Conservation (phyloP, 35 echinoderm and acorn worm genomes). For the Apostichopus japonicus region DNA sequence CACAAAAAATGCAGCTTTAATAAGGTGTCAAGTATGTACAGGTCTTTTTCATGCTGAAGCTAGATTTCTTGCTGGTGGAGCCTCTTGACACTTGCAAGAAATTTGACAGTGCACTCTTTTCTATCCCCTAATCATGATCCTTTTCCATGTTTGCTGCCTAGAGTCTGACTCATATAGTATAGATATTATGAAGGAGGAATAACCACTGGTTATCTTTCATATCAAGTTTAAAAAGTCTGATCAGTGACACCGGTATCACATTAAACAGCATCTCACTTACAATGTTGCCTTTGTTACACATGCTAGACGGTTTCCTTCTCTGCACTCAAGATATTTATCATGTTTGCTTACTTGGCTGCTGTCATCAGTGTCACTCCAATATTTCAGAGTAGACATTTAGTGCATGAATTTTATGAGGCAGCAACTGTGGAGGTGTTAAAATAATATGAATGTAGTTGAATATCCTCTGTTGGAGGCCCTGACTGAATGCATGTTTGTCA, state of each 20-base stretch:
- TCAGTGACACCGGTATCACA: neutral
- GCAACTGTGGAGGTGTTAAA: neutral
- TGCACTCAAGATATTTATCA: neutral
- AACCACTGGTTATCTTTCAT: conserved; percentile 28
- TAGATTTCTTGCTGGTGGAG: neutral
- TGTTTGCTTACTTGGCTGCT: neutral
- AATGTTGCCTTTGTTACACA: neutral
- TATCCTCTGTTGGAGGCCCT: neutral
- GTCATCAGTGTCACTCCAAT: conserved; percentile 9
- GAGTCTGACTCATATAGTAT: conserved; percentile 24
- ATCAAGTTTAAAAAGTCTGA: conserved; percentile 10
- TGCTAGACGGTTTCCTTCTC: too few species aligned
- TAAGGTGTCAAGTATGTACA: neutral
- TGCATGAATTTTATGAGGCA: conserved; percentile 15
- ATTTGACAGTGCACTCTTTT: conserved; percentile 6
- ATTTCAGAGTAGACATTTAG: neutral
- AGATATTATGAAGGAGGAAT: neutral
- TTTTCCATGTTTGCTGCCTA: neutral
- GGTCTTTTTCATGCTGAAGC: neutral
- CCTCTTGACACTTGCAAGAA: conserved; percentile 32
- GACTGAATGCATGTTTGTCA: neutral
- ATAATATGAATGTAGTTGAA: conserved; percentile 1
- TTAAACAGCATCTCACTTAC: neutral
- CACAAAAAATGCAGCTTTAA: neutral
- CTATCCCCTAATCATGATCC: conserved; percentile 14